Evolutionary conservation across 2,888 invertebrate species (phyloP), one percentile per base, ranked within the genome.

Genomic region (Allacma fusca): DNA sequence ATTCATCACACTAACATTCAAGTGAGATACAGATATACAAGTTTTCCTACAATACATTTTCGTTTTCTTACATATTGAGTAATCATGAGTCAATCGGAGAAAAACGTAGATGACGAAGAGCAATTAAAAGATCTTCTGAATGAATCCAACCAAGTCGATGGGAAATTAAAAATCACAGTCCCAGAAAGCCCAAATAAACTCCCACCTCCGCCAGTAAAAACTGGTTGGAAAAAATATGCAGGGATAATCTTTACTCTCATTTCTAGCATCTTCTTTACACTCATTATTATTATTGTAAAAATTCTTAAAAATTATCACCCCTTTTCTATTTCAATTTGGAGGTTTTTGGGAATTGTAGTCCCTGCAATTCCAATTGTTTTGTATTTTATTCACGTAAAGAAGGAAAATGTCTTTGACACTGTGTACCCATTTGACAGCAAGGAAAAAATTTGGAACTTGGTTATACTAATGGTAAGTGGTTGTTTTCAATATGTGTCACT

Each of bases 271-370:
- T 82, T 80, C 57, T 82, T 80, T 40, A 81, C 81, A 0, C 34
- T 83, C 65, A 80, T 82, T 1, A 75, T 79, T 26, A 28, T 83
- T 23, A 76, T 82, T 28, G 82, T 81, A 0, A 83, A 81, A 73
- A 59, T 81, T 4, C 74, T 83, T 9, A 72, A 78, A 44, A 75
- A 81, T 43, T 72, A 77, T 67, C 81, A 82, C 64, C 81, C 81
- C 9, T 79, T 80, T n/a, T 78, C 78, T 62, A 78, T 82, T 28
- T 77, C 80, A 28, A 79, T 83, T 4, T 83, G 82, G 82, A 76
- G 82, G 26, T 82, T 80, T 69, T 50, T 80, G 13, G 81, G 79
- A 2, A 78, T 83, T 21, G 74, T 83, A 0, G 13, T 79, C 0
- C 80, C 80, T 0, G 75, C 81, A 13, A 29, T 80, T 13, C 76